Conservation (phyloP, 2,113 vertebrate species). For the Halichoerus grypus region DNA sequence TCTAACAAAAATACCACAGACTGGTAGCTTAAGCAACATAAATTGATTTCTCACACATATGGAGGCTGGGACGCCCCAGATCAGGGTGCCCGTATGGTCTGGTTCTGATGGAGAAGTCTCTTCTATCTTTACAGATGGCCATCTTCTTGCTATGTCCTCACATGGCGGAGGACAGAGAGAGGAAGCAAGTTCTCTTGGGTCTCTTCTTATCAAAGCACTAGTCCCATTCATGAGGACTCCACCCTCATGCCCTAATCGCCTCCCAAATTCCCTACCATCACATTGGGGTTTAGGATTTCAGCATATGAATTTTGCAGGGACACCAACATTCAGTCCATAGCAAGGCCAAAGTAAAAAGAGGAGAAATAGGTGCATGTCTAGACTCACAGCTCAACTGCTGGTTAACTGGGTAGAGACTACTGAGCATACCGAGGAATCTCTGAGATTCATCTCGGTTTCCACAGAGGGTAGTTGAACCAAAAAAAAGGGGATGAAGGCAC, state of each 20-base stretch:
- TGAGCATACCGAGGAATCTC: background rate
- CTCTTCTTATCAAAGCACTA: background rate
- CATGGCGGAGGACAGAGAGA: background rate
- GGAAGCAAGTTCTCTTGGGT: background rate
- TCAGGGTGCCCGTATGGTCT: background rate
- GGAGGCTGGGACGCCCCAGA: background rate
- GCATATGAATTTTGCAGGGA: background rate
- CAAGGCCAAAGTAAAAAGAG: background rate
- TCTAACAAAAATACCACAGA: background rate
- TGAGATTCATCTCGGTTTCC: background rate
- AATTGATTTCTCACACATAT: background rate
- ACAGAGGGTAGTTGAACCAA: background rate
- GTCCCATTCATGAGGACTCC: background rate
- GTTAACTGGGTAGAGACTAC: background rate
- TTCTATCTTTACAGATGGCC: background rate
- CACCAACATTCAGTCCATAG: background rate
- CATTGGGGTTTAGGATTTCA: background rate
- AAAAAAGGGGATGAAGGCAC: background rate
- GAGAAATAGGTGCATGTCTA: background rate
- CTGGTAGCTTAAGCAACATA: background rate
- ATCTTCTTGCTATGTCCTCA: too few species aligned
- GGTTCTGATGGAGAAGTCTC: background rate
- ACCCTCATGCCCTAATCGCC: background rate
- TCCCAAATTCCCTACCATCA: background rate
- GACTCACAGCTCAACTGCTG: background rate